These are phyloP conservation scores for Zygogramma bicolorata DNA, from an alignment of 2,888 invertebrate genomes.

Conservation along the genomic window DNA sequence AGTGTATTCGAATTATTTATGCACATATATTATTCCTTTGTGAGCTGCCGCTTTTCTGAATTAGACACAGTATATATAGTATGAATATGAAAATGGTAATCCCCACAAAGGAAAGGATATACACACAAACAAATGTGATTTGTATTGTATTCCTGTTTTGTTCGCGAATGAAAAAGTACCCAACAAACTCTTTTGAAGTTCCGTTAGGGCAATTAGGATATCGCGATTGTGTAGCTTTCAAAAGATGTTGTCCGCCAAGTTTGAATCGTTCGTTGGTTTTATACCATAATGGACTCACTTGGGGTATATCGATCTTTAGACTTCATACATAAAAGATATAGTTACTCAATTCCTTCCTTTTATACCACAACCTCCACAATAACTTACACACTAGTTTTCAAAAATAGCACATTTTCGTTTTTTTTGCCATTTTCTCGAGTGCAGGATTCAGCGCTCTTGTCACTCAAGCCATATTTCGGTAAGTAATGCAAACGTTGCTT, in stretches of 20 bases:
- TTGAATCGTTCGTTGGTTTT: conserved; percentile 28
- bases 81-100: conserved; percentile 57
- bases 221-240: conserved; percentile 33
- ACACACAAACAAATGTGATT: conserved; percentile 58
- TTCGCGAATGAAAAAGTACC: conserved; percentile 33
- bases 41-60: conserved; percentile 58
- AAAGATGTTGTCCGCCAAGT: conserved; percentile 26
- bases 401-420: too few species aligned
- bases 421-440: too few species aligned
- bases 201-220: conserved; percentile 36
- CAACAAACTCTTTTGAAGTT: conserved; percentile 29
- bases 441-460: too few species aligned
- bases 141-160: conserved; percentile 47
- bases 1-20: conserved; percentile 61
- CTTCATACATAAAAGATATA: not conserved
- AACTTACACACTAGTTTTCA: too few species aligned
- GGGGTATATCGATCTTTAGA: not conserved
- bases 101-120: conserved; percentile 51
- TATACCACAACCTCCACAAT: too few species aligned
- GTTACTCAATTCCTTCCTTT: too few species aligned
- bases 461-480: too few species aligned
- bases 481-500: too few species aligned
- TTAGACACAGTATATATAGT: conserved; percentile 55
- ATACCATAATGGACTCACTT: conserved; percentile 10
- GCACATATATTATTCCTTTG: conserved; percentile 61